phyloP scores from a whole-genome alignment of 2,113 vertebrate genomes.

The Rhabdomys dilectus region DNA sequence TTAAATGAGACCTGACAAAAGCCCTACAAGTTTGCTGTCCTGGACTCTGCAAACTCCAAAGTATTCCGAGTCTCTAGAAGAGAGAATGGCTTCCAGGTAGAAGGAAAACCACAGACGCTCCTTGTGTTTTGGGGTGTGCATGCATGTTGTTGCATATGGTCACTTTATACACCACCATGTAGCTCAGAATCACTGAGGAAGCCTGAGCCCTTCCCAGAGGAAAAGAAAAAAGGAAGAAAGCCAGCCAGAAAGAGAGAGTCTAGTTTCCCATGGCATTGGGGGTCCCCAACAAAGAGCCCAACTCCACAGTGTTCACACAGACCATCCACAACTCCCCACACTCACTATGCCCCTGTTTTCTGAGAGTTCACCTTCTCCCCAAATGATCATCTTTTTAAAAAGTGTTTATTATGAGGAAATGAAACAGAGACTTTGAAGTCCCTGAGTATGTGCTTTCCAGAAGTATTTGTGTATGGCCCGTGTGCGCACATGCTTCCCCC shows the following conservation, averaged over 20 bases:
- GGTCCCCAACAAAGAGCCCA: not conserved
- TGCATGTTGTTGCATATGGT: not conserved
- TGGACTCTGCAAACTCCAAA: not conserved
- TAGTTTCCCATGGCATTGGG: not conserved
- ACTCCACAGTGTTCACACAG: no score
- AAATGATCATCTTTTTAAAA: not conserved
- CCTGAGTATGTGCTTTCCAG: not conserved
- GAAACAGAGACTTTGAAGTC: not conserved
- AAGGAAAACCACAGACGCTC: no score
- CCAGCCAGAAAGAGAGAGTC: not conserved
- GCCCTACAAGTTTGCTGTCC: not conserved
- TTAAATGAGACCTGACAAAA: slow-evolving; percentile 13
- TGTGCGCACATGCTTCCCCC: not conserved
- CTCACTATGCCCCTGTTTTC: not conserved
- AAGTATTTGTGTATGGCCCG: not conserved
- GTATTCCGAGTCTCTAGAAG: not conserved
- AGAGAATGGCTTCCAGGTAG: not conserved
- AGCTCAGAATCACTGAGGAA: not conserved
- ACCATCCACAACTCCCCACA: not conserved
- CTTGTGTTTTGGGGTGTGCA: not conserved
- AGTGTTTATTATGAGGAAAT: not conserved
- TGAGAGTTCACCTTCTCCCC: not conserved
- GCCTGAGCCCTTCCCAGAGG: not conserved
- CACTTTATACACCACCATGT: not conserved
- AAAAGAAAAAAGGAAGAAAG: not conserved